Conservation (phyloP, 2,888 invertebrate species). For the Chaetoderma sp. region DNA sequence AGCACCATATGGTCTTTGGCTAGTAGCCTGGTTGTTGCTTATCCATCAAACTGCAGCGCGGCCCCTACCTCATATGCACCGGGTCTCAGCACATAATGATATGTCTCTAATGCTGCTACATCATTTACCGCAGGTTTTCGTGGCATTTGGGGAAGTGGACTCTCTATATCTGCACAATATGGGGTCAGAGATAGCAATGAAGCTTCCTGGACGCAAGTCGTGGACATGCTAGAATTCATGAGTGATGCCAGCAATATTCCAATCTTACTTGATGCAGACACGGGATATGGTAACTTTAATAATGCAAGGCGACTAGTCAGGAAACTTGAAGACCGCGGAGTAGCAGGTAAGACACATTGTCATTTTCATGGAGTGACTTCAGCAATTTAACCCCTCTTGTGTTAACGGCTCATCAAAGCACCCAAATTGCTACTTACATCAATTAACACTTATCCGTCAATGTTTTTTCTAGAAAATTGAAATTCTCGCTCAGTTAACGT, state of each 20-base stretch:
- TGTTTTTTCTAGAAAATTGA: too few species aligned
- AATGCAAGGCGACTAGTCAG: slow-evolving; percentile 69
- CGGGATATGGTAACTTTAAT: slow-evolving; percentile 71
- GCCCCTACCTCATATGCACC: too few species aligned
- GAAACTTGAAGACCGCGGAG: slow-evolving; percentile 69
- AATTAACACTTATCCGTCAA: too few species aligned
- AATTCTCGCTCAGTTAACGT: too few species aligned
- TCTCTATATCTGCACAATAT: slow-evolving; percentile 69
- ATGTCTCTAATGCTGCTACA: too few species aligned
- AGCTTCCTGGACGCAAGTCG: slow-evolving; percentile 71
- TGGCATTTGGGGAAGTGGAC: slow-evolving; percentile 71
- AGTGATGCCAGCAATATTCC: slow-evolving; percentile 69
- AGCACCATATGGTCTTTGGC: too few species aligned
- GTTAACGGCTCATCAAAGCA: too few species aligned
- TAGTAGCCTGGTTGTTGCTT: too few species aligned
- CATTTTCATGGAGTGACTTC: neutral
- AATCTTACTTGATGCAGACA: slow-evolving; percentile 71
- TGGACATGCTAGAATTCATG: slow-evolving; percentile 70
- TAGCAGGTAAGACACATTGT: slow-evolving; percentile 63
- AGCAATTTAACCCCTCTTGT: too few species aligned
- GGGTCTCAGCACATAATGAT: too few species aligned
- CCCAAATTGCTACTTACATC: too few species aligned
- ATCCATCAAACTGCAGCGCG: too few species aligned
- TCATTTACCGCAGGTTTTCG: slow-evolving; percentile 50
- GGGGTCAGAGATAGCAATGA: slow-evolving; percentile 71